Base-by-base conservation (phyloP, 2,888 invertebrate species). In the Rhabditoides inermis region DNA sequence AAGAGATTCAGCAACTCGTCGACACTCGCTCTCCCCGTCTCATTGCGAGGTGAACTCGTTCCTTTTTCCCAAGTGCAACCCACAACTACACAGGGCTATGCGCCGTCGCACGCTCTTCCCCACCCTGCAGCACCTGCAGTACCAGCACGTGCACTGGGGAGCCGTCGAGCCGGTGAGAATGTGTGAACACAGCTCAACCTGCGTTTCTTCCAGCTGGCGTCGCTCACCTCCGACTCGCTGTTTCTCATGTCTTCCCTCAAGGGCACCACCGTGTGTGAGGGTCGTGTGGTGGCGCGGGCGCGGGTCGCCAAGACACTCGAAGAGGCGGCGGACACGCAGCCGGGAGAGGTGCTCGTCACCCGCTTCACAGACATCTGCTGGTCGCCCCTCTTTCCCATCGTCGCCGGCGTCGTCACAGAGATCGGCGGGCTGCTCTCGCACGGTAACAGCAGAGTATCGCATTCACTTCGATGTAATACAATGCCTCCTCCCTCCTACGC, bases 191-290 rank as follows among this genome's bases (percentile, higher is more conserved):
- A 22, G 5, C 36, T 36, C 20, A 6, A 30, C 5, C n/a, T 6
- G 7, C 26, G n/a, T 20, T 6, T 20, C 28, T n/a, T 45, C 30
- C 41, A 49, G 49, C 39, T 49, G 15, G 30, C 49, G 6, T 26
- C 36, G 15, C 49, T 41, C 3, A 25, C 49, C 1, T 40, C 41
- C 7, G 49, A 49, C n/a, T 15, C 41, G 23, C 41, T 49, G 18
- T 28, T 15, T 4, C 20, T 10, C 4, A n/a, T 22, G 1, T 40
- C 49, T 22, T 32, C 58, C 6, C 53, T 84, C 5, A 68, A 75
- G 60, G 88, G 86, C 7, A 85, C 85, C 7, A 83, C 87, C 0
- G 87, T 87, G 2, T 86, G 84, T 67, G 81, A 82, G 5, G 88
- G 88, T 0, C 81, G 82, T 30, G 83, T 85, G 2, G 78, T 82